A percentile compares a stretch with the other conserved stretches of the same genome.
These are phyloP conservation scores for Macrophya alboannulata DNA, from an alignment of 2,888 invertebrate species.

Conservation along the genomic window DNA sequence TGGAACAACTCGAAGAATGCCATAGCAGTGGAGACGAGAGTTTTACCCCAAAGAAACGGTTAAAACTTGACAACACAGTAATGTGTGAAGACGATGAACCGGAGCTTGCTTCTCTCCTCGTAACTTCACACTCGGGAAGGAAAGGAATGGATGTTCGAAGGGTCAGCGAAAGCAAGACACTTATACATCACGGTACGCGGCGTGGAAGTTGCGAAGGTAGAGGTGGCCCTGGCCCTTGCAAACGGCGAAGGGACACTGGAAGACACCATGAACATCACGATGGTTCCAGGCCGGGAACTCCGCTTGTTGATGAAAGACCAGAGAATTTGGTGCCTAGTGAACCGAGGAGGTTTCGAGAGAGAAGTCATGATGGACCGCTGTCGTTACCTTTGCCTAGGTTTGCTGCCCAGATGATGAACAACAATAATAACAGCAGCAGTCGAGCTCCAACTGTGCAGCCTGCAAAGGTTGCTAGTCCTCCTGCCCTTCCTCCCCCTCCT, in stretches of 20 bases:
- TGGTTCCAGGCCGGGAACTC: conserved; percentile 92
- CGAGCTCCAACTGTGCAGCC: conserved; percentile 63
- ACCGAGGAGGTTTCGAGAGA: conserved; percentile 86
- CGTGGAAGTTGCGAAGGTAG: conserved; percentile 76
- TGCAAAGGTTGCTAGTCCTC: conserved; percentile 78
- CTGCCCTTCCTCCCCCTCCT: conserved; percentile 79
- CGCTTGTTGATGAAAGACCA: conserved; percentile 91
- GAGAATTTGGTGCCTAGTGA: conserved; percentile 88
- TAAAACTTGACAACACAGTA: conserved; percentile 83
- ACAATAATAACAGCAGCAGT: conserved; percentile 73
- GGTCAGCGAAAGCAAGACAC: conserved; percentile 77
- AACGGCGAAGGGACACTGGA: conserved; percentile 76
- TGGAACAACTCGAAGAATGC: conserved; percentile 88
- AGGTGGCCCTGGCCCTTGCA: conserved; percentile 74
- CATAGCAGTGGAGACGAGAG: conserved; percentile 87
- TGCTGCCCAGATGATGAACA: conserved; percentile 86
- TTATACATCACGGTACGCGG: conserved; percentile 73
- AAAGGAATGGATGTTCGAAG: conserved; percentile 77
- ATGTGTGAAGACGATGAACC: conserved; percentile 77
- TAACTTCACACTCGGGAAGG: conserved; percentile 76
- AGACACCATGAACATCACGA: conserved; percentile 82
- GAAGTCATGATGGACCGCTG: conserved; percentile 87
- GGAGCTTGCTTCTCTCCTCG: conserved; percentile 77
- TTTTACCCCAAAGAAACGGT: conserved; percentile 85
- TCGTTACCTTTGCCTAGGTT: conserved; percentile 94